These are phyloP conservation scores for Scotopteryx bipunctaria DNA, from an alignment of 2,888 invertebrate genomes.

Conservation along the genomic window DNA sequence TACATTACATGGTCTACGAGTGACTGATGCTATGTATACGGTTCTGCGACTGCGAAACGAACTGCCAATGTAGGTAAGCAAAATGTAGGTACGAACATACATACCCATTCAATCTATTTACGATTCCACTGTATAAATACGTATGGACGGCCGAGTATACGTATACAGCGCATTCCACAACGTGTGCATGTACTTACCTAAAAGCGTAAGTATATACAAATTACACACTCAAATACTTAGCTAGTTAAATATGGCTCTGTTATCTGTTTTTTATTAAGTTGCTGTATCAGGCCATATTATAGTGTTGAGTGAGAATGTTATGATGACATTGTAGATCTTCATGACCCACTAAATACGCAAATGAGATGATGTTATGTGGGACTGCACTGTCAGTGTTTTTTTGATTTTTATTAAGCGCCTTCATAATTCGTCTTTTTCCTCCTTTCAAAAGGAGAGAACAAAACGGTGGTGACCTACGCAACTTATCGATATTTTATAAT, in stretches of 20 bases:
- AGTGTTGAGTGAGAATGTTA: slow-evolving; percentile 28
- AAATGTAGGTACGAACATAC: slow-evolving; percentile 68
- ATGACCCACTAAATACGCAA: slow-evolving; percentile 40
- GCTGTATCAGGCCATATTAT: slow-evolving; percentile 33
- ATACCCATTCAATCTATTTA: slow-evolving; percentile 82
- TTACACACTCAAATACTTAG: slow-evolving; percentile 50
- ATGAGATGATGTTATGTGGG: slow-evolving; percentile 27
- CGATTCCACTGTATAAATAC: slow-evolving; percentile 74
- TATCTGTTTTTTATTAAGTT: slow-evolving; percentile 41
- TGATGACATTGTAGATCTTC: slow-evolving; percentile 40
- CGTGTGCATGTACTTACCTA: slow-evolving; percentile 54
- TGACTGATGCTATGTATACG: slow-evolving; percentile 64
- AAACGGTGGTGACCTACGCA: no score
- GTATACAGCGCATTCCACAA: slow-evolving; percentile 72
- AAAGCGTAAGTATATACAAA: slow-evolving; percentile 58
- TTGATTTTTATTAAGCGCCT: slow-evolving; percentile 7
- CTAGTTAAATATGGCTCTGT: slow-evolving; percentile 38
- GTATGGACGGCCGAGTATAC: slow-evolving; percentile 62
- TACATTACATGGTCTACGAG: slow-evolving; percentile 74
- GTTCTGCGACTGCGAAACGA: slow-evolving; percentile 62
- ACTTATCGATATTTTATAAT: no score
- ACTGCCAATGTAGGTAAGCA: slow-evolving; percentile 70
- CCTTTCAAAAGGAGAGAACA: no score
- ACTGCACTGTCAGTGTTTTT: slow-evolving; percentile 4
- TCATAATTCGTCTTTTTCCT: slow-evolving; percentile 9